Evolutionary conservation across 2,797 vertebrate species (phyloP).

Genomic region (Acanthiza pusilla): DNA sequence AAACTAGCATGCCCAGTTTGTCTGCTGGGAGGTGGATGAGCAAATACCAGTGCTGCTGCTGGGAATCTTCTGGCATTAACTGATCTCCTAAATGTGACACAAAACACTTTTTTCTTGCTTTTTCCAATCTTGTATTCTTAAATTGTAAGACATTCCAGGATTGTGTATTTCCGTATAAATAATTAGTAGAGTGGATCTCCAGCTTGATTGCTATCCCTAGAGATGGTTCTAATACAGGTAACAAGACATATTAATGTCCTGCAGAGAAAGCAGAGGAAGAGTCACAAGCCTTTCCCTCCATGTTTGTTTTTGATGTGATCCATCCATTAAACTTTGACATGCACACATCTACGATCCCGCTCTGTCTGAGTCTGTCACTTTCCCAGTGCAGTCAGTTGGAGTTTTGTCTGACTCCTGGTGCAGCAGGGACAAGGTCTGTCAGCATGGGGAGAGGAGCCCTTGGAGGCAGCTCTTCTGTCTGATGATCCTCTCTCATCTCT

Average conservation of each 20-base stretch:
- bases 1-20: background rate
- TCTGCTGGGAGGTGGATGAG: background rate
- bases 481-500: background rate
- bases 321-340: background rate
- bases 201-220: background rate
- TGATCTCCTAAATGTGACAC: background rate
- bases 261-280: background rate
- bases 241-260: background rate
- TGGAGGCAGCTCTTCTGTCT: background rate
- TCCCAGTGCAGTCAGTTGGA: background rate
- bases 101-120: background rate
- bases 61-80: background rate
- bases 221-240: background rate
- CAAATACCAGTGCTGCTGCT: background rate
- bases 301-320: background rate
- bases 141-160: background rate
- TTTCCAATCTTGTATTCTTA: background rate
- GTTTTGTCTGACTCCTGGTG: background rate
- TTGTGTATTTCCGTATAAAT: background rate
- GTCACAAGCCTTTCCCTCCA: background rate
- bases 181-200: background rate
- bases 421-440: background rate
- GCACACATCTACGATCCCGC: background rate
- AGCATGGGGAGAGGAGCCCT: background rate
- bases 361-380: background rate